Percentiles rank a stretch among this genome's conserved stretches.
Conservation (phyloP, 2,888 invertebrate species). For the Trichopoda pennipes region DNA sequence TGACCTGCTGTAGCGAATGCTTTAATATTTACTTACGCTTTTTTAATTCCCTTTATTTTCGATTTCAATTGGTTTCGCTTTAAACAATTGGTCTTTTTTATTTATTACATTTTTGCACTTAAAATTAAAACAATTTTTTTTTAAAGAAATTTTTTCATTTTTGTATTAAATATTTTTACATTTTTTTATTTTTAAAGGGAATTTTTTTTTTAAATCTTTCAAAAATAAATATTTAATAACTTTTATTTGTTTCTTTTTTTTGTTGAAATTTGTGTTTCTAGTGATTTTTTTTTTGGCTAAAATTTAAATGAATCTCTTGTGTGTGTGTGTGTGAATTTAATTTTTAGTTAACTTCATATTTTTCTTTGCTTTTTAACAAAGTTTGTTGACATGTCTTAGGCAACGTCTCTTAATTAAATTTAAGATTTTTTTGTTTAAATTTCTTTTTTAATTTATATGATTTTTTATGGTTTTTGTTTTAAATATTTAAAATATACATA, state of each 20-base stretch:
- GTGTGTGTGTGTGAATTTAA: slow-evolving; percentile 2
- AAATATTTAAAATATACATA: background rate
- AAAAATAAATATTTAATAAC: slow-evolving; percentile 65
- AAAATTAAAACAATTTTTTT: slow-evolving; percentile 76
- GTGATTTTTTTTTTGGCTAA: slow-evolving; percentile 20
- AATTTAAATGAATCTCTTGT: slow-evolving; percentile 32
- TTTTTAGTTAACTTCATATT: slow-evolving; percentile 36
- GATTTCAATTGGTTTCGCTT: slow-evolving; percentile 53
- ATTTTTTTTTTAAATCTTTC: slow-evolving; percentile 64
- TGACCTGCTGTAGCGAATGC: too few species aligned
- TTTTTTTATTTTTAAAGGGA: slow-evolving; percentile 43
- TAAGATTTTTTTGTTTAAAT: background rate
- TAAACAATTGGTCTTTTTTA: slow-evolving; percentile 71
- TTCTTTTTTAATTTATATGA: slow-evolving; percentile 6
- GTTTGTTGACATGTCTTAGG: background rate
- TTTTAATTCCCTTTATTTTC: background rate
- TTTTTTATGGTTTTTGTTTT: background rate
- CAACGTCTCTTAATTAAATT: slow-evolving; percentile 20
- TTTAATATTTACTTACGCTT: slow-evolving; percentile 19
- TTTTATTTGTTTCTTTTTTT: slow-evolving; percentile 34
- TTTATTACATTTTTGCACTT: slow-evolving; percentile 69
- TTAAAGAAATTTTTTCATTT: slow-evolving; percentile 45
- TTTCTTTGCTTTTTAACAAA: slow-evolving; percentile 13
- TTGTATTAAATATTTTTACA: background rate
- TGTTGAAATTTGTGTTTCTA: slow-evolving; percentile 6